Evolutionary conservation across 2,888 invertebrate genomes (phyloP).

Genomic region (Oscheius sp.): DNA sequence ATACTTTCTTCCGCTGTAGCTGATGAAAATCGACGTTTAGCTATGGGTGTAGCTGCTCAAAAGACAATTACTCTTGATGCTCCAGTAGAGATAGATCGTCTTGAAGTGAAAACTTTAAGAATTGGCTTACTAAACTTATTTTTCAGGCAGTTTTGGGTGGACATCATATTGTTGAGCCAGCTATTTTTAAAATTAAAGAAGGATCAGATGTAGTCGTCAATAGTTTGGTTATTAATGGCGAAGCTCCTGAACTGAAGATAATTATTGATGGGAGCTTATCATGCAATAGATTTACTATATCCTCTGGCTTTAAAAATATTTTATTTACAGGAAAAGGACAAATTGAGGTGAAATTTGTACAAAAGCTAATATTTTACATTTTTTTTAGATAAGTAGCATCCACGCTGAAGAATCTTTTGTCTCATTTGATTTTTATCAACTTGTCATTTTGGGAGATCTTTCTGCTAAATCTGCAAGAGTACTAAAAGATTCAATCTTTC

Average conservation of each 20-base stretch:
- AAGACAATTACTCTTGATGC: conserved; percentile 47
- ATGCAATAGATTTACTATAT: conserved; percentile 13
- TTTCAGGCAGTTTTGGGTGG: conserved; percentile 16
- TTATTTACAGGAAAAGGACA: conserved; percentile 16
- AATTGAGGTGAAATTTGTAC: conserved; percentile 7
- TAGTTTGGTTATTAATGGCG: conserved; percentile 20
- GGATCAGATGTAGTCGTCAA: conserved; percentile 23
- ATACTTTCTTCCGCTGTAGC: conserved; percentile 45
- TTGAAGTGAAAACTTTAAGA: conserved; percentile 32
- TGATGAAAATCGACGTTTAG: conserved; percentile 45
- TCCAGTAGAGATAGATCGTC: conserved; percentile 44
- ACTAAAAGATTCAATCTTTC: conserved; percentile 41
- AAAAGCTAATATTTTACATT: background rate
- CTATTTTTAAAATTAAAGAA: conserved; percentile 3
- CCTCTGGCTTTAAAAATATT: conserved; percentile 1
- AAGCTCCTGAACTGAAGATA: conserved; percentile 9
- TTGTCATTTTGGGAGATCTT: conserved; percentile 36
- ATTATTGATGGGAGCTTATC: conserved; percentile 22
- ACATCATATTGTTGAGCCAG: conserved; percentile 1
- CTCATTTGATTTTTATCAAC: conserved; percentile 40
- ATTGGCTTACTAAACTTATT: background rate
- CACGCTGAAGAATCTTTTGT: conserved; percentile 27
- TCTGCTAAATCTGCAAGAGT: conserved; percentile 35
- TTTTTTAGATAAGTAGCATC: conserved; percentile 16
- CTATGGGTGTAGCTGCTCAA: conserved; percentile 53